Percentiles rank a stretch among this genome's conserved stretches.
phyloP scores from a whole-genome alignment of 2,113 vertebrate genomes.

The Cnemophilus loriae region DNA sequence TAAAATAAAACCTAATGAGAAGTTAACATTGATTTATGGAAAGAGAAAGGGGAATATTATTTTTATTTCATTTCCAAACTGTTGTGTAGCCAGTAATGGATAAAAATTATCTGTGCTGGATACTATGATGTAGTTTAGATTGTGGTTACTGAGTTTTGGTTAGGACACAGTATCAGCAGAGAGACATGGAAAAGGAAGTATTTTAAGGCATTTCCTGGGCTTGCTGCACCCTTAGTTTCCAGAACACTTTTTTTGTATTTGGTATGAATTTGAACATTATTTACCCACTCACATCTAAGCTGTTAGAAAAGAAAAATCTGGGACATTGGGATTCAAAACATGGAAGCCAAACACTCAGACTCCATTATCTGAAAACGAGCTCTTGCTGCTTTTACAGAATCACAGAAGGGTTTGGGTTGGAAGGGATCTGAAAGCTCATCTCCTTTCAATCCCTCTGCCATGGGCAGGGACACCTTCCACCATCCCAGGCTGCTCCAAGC shows the following conservation, averaged over 20 bases:
- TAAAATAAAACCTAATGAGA: background rate
- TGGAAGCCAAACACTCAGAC: background rate
- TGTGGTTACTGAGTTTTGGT: background rate
- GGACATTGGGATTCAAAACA: background rate
- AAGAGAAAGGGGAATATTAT: background rate
- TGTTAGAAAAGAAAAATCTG: background rate
- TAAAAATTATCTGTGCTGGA: background rate
- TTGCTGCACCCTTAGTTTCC: background rate
- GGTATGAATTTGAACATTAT: background rate
- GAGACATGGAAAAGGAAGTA: background rate
- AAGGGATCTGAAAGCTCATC: rapidly evolving
- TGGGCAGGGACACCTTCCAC: background rate
- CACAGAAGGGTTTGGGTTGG: background rate
- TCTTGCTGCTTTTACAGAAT: background rate
- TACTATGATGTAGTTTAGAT: background rate
- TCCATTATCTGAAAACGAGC: background rate
- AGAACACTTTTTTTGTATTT: background rate
- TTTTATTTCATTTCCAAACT: background rate
- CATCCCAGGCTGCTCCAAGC: rapidly evolving
- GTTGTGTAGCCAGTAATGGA: background rate
- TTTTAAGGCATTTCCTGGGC: background rate
- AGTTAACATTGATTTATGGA: background rate
- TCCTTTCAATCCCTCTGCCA: no score
- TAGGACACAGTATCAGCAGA: background rate
- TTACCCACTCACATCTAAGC: background rate